These are phyloP conservation scores for Lasioglossum figueresi DNA, from an alignment of 2,888 invertebrate species.

Conservation along the genomic window DNA sequence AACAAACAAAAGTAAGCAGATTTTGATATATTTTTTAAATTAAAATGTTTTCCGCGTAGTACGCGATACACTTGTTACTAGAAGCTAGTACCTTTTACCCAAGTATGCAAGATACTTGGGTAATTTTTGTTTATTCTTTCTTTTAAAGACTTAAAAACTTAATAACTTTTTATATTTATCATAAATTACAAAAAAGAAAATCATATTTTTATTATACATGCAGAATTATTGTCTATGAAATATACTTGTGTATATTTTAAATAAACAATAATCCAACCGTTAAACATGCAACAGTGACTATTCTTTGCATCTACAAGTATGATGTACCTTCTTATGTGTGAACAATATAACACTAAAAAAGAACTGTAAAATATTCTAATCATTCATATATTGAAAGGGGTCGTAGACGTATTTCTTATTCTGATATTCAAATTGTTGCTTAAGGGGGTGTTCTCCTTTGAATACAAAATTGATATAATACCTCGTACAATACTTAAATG, in stretches of 20 bases:
- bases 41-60: neutral
- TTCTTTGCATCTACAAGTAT: slow-evolving; percentile 1
- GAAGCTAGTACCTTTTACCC: neutral
- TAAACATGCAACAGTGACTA: slow-evolving; percentile 30
- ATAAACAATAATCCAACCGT: slow-evolving; percentile 26
- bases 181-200: slow-evolving; percentile 9
- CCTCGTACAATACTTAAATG: too few relatives aligned
- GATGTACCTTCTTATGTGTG: neutral
- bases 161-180: neutral
- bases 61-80: neutral
- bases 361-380: neutral
- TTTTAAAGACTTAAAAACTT: slow-evolving; percentile 8
- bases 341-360: neutral
- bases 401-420: neutral
- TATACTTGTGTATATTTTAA: slow-evolving; percentile 9
- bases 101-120: neutral
- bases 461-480: too few relatives aligned
- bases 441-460: too few relatives aligned
- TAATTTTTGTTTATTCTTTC: neutral
- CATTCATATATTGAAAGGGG: neutral
- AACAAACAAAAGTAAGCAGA: slow-evolving; percentile 2
- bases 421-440: neutral
- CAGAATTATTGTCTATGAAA: slow-evolving; percentile 6
- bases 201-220: slow-evolving; percentile 25
- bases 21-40: neutral